A percentile compares a stretch with the other conserved stretches of the same genome.
phyloP scores from a whole-genome alignment of 2,113 vertebrate genomes.

The Paraplagusia blochii region DNA sequence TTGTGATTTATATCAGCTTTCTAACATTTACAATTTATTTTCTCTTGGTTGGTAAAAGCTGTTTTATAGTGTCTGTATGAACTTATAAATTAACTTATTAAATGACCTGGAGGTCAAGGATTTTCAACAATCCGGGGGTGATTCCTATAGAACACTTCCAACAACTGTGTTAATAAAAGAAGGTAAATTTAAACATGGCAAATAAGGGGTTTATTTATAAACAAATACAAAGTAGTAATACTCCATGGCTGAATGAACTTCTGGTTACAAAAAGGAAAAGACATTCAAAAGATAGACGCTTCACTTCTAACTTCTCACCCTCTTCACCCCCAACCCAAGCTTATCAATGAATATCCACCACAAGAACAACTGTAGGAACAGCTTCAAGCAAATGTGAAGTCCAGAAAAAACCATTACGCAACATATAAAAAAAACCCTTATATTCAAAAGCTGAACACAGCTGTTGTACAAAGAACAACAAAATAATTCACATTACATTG shows the following conservation, averaged over 20 bases:
- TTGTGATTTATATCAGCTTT: too few relatives aligned
- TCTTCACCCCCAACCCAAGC: constrained; percentile 12
- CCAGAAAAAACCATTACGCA: background rate
- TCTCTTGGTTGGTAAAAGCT: background rate
- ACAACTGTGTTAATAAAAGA: background rate
- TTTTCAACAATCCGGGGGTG: background rate
- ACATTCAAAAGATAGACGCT: constrained; percentile 41
- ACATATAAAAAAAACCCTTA: constrained; percentile 10
- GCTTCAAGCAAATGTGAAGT: constrained; percentile 15
- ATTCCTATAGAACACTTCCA: background rate
- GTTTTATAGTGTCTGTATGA: background rate
- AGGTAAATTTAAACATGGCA: constrained; percentile 14
- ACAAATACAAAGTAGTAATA: constrained; percentile 48
- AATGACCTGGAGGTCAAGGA: too few relatives aligned
- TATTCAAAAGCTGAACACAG: constrained; percentile 16
- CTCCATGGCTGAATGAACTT: constrained; percentile 28
- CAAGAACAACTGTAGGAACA: constrained; percentile 28
- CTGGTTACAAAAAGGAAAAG: constrained; percentile 34
- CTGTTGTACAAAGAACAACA: constrained; percentile 22
- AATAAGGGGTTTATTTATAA: constrained; percentile 46
- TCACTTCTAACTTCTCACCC: constrained; percentile 26
- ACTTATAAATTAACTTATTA: background rate
- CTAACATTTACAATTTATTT: background rate
- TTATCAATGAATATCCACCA: constrained; percentile 19
- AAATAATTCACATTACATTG: constrained; percentile 15